Base-by-base conservation (phyloP, 2,888 invertebrate species). In the Junonia oenone region DNA sequence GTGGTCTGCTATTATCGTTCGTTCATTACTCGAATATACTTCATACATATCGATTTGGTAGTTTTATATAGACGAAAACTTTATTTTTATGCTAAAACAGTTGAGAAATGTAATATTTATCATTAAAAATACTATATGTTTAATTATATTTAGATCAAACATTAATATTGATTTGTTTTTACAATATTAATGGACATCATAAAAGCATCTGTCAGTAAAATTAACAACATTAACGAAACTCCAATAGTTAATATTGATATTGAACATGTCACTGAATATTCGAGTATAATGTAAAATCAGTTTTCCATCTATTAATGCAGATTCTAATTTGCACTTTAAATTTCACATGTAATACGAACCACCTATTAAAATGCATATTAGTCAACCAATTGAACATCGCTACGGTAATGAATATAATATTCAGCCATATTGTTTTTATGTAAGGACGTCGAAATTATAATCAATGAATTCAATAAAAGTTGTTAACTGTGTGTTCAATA, bases 291-390 rank as follows among this genome's bases (percentile, higher is more conserved):
- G 45, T 56, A 52, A 61, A 57, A 58, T 51, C 55, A 63, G 56
- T 58, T 63, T 56, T 55, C 60, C 55, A 56, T 56, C 54, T 59
- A 55, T 56, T 56, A 63, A 56, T 55, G 52, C 56, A 58, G 56
- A 67, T 59, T 63, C 61, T 63, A 65, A 65, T 64, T 68, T 61
- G 64, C 63, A 61, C 62, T 61, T 60, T 61, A 60, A 64, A 62
- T 62, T 59, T 62, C 59, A 48, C 50, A 52, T 56, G 58, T 64
- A 59, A 61, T 63, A 56, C 56, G 59, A 51, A 47, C 52, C 55
- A 46, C 51, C 45, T 54, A 62, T 62, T 61, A 63, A 60, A 62
- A 62, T 63, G 55, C 55, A 54, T 58, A 61, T 63, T 45, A 56
- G 48, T 51, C 48, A 9, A 58, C 56, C 58, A 58, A 63, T 61